phyloP scores from a whole-genome alignment of 2,888 invertebrate species.

The Hydropsyche betteni region DNA sequence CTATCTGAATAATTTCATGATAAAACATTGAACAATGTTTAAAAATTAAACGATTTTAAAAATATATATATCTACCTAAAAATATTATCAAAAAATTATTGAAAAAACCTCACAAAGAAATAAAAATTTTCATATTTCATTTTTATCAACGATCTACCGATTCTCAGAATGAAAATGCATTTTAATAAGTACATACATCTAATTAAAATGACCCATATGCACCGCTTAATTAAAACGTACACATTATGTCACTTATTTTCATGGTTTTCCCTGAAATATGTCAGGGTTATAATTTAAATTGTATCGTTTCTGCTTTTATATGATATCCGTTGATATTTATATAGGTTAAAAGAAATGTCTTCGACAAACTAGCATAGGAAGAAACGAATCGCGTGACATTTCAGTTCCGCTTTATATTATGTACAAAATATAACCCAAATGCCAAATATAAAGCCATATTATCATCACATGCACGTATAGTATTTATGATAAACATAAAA shows the following conservation, averaged over 20 bases:
- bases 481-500: background rate
- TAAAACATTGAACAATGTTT: no score
- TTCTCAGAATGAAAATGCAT: no score
- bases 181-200: no score
- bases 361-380: constrained; percentile 11
- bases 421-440: background rate
- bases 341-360: constrained; percentile 1
- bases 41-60: no score
- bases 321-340: constrained; percentile 20
- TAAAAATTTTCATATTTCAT: no score
- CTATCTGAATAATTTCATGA: no score
- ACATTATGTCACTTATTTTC: background rate
- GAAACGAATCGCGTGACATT: constrained; percentile 27
- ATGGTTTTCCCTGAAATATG: background rate
- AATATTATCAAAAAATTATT: no score
- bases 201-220: no score
- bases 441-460: constrained; percentile 1
- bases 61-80: no score
- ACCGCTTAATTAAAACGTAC: no score
- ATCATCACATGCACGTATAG: background rate
- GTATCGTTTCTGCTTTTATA: background rate
- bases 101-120: no score
- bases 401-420: background rate
- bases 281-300: background rate
- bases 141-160: no score